phyloP scores from a whole-genome alignment of 2,797 vertebrate species.

The Tangara arthus region DNA sequence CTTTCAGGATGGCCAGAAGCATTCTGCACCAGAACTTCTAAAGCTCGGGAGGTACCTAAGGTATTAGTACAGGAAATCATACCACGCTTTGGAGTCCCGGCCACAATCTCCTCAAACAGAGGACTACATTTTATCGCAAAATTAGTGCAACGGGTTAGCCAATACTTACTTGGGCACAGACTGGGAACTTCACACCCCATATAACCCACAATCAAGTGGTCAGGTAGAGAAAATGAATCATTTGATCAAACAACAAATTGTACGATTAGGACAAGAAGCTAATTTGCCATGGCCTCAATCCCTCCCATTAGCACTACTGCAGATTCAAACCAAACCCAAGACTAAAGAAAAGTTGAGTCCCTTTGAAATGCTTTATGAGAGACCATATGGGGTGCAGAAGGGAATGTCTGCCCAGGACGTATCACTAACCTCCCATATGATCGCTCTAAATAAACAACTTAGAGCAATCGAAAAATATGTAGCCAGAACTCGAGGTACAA shows the following conservation, averaged over 20 bases:
- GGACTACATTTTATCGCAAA: background rate
- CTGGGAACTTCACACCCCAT: background rate
- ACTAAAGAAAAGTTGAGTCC: background rate
- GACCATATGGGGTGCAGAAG: too few relatives aligned
- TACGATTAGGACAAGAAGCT: background rate
- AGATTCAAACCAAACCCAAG: background rate
- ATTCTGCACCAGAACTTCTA: background rate
- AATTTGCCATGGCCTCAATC: background rate
- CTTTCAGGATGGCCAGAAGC: background rate
- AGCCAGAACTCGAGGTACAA: too few relatives aligned
- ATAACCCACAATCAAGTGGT: background rate
- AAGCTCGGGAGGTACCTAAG: background rate
- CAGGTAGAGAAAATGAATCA: background rate
- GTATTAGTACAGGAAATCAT: background rate
- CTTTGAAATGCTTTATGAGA: background rate
- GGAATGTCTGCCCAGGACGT: too few relatives aligned
- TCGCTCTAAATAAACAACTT: too few relatives aligned
- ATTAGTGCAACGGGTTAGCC: background rate
- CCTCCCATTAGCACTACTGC: background rate
- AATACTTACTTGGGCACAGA: background rate
- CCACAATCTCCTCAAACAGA: background rate
- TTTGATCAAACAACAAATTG: background rate
- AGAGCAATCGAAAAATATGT: too few relatives aligned
- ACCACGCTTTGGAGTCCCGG: background rate
- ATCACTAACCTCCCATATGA: too few relatives aligned